These are phyloP conservation scores for Pyrochroa serraticornis DNA, from an alignment of 2,888 invertebrate species.

Conservation along the genomic window DNA sequence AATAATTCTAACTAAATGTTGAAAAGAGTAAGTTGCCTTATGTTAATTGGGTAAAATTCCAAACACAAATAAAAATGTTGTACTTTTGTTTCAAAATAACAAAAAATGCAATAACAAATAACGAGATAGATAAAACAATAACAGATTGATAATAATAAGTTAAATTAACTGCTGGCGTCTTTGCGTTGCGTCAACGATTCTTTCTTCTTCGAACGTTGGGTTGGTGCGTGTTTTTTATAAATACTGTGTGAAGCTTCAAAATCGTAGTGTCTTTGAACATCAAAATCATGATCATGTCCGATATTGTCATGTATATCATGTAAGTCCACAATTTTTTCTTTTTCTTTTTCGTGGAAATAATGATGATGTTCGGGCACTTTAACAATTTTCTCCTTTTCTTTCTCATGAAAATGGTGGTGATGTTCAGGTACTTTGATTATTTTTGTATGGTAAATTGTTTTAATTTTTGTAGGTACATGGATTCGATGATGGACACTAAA, in stretches of 20 bases:
- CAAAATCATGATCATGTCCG: not conserved
- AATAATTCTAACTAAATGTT: too few species aligned
- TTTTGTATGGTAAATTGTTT: conserved; percentile 54
- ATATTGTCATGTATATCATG: conserved; percentile 3
- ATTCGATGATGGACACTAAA: conserved; percentile 52
- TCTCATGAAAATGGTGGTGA: conserved; percentile 53
- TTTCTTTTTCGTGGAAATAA: conserved; percentile 27
- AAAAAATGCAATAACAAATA: too few species aligned
- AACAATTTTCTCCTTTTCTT: conserved; percentile 45
- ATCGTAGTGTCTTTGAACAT: conserved; percentile 3
- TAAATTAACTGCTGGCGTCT: too few species aligned
- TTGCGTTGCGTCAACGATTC: too few species aligned
- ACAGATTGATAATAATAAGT: too few species aligned
- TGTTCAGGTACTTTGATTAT: conserved; percentile 55
- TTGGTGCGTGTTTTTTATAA: conserved; percentile 17
- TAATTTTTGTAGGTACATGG: conserved; percentile 53
- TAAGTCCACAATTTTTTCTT: conserved; percentile 10
- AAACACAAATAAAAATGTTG: too few species aligned
- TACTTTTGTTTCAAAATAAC: too few species aligned
- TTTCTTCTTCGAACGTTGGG: too few species aligned
- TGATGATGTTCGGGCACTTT: conserved; percentile 35
- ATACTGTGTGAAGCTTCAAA: conserved; percentile 7
- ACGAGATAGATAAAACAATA: too few species aligned
- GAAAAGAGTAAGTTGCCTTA: too few species aligned
- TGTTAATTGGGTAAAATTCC: too few species aligned